These are phyloP conservation scores for Nixonia krombeini DNA, from an alignment of 1,140 invertebrate genomes.

Conservation along the genomic window DNA sequence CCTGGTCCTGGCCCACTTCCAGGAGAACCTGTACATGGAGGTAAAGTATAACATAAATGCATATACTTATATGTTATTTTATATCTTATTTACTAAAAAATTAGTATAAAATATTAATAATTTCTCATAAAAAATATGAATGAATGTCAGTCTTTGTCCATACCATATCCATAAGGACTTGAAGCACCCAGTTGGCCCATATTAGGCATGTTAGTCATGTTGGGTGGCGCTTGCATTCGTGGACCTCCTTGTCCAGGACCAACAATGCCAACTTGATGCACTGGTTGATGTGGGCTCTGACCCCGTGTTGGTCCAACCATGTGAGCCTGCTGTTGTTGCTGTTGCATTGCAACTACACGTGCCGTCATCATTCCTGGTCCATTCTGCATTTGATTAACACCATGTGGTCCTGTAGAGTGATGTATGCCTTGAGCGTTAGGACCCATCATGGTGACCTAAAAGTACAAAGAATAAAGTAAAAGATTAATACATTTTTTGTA, in stretches of 20 bases:
- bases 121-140: too few species aligned
- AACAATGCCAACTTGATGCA: constrained; percentile 65
- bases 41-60: constrained; percentile 6
- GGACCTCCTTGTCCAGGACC: constrained; percentile 71
- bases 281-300: constrained; percentile 67
- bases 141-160: too few species aligned
- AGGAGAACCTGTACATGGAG: constrained; percentile 51
- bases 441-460: constrained; percentile 68
- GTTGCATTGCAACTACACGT: constrained; percentile 73
- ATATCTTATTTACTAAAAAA: too few species aligned
- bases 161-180: constrained; percentile 73
- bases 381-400: constrained; percentile 76
- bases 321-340: constrained; percentile 66
- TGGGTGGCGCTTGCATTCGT: constrained; percentile 72
- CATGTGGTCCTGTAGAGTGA: constrained; percentile 64
- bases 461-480: background rate
- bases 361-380: constrained; percentile 77
- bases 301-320: constrained; percentile 69
- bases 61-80: too few species aligned
- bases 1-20: constrained; percentile 62
- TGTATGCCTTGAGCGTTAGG: constrained; percentile 67
- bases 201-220: constrained; percentile 64
- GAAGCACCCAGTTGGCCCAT: constrained; percentile 69
- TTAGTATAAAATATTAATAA: background rate
- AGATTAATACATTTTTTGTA: too few species aligned